phyloP scores from a whole-genome alignment of 1,140 invertebrate species.

The Anastrepha obliqua region DNA sequence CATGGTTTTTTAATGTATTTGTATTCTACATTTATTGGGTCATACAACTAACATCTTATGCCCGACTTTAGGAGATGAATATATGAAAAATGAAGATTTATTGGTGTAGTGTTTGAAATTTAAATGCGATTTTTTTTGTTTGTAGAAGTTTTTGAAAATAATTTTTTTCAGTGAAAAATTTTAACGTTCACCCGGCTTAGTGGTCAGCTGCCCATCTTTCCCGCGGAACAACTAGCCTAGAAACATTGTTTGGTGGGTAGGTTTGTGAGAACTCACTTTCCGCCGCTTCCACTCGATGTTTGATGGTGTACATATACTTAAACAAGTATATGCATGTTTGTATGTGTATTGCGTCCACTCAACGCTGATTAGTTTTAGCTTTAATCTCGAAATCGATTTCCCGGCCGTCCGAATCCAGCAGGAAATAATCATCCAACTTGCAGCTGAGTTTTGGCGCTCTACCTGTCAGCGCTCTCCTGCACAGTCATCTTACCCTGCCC shows the following conservation, averaged over 20 bases:
- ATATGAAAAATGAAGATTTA: too few relatives aligned
- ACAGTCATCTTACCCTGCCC: constrained; percentile 8
- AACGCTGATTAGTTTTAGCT: constrained; percentile 72
- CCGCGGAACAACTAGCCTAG: background rate
- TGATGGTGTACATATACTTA: background rate
- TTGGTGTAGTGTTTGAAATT: too few relatives aligned
- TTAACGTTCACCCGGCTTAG: background rate
- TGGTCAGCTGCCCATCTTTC: background rate
- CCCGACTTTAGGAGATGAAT: too few relatives aligned
- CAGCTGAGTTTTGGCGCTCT: constrained; percentile 64
- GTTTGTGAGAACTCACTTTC: background rate
- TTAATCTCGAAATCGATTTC: constrained; percentile 74
- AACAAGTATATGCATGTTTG: background rate
- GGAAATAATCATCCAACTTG: constrained; percentile 69
- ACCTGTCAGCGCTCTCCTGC: constrained; percentile 54
- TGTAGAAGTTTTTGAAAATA: too few relatives aligned
- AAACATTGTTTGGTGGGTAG: background rate
- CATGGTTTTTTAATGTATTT: too few relatives aligned
- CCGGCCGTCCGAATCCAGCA: constrained; percentile 61
- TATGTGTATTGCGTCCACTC: background rate
- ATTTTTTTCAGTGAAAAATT: background rate
- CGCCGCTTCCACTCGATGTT: background rate
- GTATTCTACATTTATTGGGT: too few relatives aligned
- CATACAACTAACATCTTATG: too few relatives aligned
- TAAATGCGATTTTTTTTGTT: too few relatives aligned